Base-by-base conservation (phyloP, 2,888 invertebrate genomes). In the Platynereis dumerilii region DNA sequence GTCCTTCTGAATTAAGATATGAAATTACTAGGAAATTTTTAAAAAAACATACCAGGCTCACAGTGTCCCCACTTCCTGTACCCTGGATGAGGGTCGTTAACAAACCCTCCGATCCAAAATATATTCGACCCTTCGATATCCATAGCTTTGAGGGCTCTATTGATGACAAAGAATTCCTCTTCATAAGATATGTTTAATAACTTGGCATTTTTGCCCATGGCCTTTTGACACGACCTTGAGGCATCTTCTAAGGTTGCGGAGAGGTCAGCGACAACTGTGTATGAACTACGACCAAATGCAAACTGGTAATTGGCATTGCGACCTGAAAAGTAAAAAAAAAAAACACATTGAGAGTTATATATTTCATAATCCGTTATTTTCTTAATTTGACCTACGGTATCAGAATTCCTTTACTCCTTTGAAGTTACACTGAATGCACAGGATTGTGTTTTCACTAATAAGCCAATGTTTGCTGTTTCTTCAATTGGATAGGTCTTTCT, bases 21-120 rank as follows among this genome's bases (percentile, higher is more conserved):
- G n/a, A n/a, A n/a, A n/a, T n/a, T n/a, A n/a, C n/a, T n/a, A n/a
- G n/a, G n/a, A n/a, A n/a, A n/a, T n/a, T n/a, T n/a, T n/a, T n/a
- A n/a, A n/a, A n/a, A n/a, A n/a, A n/a, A n/a, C 53, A 27, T 42
- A 61, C 61, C 61, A 27, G 61, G 61, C 39, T 61, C 53, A 34
- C 61, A 61, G 34, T 53, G 54, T 1, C 54, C 55, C 61, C 61
- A 61, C 20, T 53, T 28, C 22, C 54, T 53, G 42, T 52, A 61
- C 53, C 52, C 53, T 24, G 17, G 34, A 39, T 52, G 54, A 39
- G 54, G 54, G 42, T 54, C 55, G 22, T 61, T 61, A 22, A 61
- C 61, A 42, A 52, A 61, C 22, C 61, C 61, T 17, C 54, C 61
- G 10, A 61, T 39, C 61, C 61, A 61, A 54, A 61, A 61, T 28